Conservation (phyloP, 1,140 invertebrate species). For the Hylaeus anthracinus region DNA sequence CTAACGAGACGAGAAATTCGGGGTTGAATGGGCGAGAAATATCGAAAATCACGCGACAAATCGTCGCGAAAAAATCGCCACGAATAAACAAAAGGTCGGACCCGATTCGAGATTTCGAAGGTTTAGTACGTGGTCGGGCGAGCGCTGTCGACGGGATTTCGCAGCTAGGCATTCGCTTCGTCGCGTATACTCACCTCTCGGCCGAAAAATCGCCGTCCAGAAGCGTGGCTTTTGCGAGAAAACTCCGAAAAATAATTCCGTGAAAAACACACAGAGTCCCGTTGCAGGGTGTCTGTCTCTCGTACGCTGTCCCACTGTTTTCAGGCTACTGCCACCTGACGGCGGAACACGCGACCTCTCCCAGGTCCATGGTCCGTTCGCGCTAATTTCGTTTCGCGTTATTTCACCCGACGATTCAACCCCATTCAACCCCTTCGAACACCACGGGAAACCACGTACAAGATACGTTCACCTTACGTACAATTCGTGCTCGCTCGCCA, state of each 20-base stretch:
- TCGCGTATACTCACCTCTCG: constrained; percentile 71
- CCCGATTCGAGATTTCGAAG: constrained; percentile 61
- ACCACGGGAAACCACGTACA: neutral
- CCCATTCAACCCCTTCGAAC: constrained; percentile 47
- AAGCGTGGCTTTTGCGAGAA: constrained; percentile 67
- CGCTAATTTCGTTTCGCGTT: constrained; percentile 57
- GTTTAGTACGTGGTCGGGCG: constrained; percentile 26
- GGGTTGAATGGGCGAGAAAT: neutral
- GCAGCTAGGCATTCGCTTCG: neutral
- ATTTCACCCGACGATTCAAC: constrained; percentile 36
- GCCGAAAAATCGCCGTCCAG: constrained; percentile 71
- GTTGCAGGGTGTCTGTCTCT: constrained; percentile 75
- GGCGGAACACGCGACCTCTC: constrained; percentile 59
- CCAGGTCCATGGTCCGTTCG: constrained; percentile 69
- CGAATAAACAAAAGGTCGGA: constrained; percentile 78
- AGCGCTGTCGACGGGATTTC: constrained; percentile 14
- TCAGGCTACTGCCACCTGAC: constrained; percentile 72
- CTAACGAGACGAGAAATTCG: constrained; percentile 57
- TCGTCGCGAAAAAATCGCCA: constrained; percentile 69
- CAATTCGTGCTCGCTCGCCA: neutral
- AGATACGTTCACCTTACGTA: neutral
- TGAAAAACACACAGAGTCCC: constrained; percentile 72
- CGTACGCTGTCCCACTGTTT: constrained; percentile 73
- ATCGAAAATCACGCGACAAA: constrained; percentile 58
- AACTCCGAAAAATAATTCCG: constrained; percentile 70